Conservation (phyloP, 2,888 invertebrate genomes). For the Metopia argyrocephala region DNA sequence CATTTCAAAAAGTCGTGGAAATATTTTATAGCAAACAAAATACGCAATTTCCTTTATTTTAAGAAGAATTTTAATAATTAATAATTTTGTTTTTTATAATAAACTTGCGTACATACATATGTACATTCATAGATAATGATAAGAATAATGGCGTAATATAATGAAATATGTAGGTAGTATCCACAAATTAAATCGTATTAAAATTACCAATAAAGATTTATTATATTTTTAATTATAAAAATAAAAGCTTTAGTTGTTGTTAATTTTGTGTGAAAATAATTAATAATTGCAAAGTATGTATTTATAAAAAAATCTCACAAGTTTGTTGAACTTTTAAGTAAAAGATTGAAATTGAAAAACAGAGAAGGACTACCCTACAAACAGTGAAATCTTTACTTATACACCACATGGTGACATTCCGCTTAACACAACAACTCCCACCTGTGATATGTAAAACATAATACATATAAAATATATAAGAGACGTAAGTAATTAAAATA, state of each 20-base stretch:
- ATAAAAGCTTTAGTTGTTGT: neutral
- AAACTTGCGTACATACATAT: too few relatives aligned
- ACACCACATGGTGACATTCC: constrained; percentile 2
- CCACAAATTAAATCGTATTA: neutral
- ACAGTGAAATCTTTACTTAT: neutral
- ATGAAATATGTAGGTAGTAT: neutral
- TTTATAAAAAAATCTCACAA: constrained; percentile 22
- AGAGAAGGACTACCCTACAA: neutral
- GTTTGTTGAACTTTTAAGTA: constrained; percentile 48
- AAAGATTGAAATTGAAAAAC: neutral
- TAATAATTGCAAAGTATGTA: neutral
- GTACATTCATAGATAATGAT: too few relatives aligned
- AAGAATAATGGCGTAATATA: neutral
- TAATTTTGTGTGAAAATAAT: neutral
- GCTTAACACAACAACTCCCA: neutral
- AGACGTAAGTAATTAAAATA: too few relatives aligned
- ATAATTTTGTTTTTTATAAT: too few relatives aligned
- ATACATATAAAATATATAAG: too few relatives aligned
- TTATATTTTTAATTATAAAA: neutral
- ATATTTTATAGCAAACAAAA: neutral
- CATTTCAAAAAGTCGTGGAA: neutral
- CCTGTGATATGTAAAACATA: too few relatives aligned
- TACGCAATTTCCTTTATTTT: neutral
- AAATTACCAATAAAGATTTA: neutral
- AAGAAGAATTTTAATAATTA: neutral